Evolutionary conservation across 2,797 vertebrate species (phyloP).

Genomic region (Anguilla anguilla): DNA sequence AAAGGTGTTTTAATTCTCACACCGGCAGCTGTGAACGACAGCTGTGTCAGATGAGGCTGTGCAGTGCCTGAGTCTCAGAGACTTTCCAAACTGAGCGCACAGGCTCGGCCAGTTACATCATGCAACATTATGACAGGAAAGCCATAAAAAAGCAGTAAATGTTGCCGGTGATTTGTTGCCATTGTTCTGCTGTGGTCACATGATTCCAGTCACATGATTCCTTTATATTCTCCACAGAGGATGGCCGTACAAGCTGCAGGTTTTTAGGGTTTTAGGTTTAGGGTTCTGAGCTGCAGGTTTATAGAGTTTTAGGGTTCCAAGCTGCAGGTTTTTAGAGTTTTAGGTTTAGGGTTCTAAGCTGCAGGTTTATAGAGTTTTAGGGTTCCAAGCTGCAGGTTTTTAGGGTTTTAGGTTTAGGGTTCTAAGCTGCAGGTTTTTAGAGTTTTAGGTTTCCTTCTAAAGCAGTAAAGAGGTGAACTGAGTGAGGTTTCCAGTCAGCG

Average conservation of each 20-base stretch:
- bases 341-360: constrained; percentile 32
- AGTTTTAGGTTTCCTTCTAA: constrained; percentile 56
- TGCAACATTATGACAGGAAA: background rate
- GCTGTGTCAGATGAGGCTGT: background rate
- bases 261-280: no score
- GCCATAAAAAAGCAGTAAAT: background rate
- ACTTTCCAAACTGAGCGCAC: constrained; percentile 5
- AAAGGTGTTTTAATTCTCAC: background rate
- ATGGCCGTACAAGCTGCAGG: background rate
- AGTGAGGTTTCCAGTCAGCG: constrained; percentile 54
- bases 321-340: no score
- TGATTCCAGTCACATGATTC: background rate
- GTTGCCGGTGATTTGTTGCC: background rate
- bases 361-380: constrained; percentile 60
- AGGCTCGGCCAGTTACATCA: background rate
- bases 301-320: no score
- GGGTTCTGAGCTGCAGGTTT: no score
- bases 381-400: no score
- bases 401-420: no score
- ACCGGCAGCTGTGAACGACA: background rate
- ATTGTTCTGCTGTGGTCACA: background rate
- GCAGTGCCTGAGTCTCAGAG: background rate
- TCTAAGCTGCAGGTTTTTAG: constrained; percentile 57
- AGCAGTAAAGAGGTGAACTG: constrained; percentile 56
- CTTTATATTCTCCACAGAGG: background rate